Evolutionary conservation across 2,113 vertebrate genomes (phyloP).

Genomic region (Verasper variegatus): DNA sequence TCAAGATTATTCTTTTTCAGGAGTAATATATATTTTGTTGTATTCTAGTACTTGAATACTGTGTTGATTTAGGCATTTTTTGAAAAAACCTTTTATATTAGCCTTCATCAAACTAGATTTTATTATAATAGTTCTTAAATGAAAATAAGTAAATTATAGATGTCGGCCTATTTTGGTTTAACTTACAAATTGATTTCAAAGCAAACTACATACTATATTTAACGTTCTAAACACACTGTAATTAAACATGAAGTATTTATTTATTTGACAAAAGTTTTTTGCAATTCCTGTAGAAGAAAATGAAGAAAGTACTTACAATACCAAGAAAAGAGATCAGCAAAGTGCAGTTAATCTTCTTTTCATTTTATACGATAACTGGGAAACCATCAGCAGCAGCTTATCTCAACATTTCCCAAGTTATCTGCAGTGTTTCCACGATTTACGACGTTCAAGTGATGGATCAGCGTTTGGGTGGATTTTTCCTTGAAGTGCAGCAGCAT

Average conservation of each 20-base stretch:
- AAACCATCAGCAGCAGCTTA: not conserved
- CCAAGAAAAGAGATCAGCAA: not conserved
- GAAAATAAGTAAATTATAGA: not conserved
- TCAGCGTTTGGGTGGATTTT: conserved; percentile 25
- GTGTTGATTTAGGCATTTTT: not conserved
- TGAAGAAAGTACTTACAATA: not conserved
- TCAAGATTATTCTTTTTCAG: not conserved
- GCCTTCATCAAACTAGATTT: too few relatives aligned
- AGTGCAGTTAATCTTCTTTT: not conserved
- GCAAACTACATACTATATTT: not conserved
- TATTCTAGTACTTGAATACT: not conserved
- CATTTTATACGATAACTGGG: too few relatives aligned
- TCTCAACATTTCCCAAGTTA: not conserved
- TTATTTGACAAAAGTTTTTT: not conserved
- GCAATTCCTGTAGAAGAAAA: not conserved
- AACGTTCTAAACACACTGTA: not conserved
- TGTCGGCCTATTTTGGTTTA: not conserved
- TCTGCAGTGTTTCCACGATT: conserved; percentile 4
- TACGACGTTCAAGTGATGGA: not conserved
- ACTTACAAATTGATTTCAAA: not conserved
- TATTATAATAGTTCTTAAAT: too few relatives aligned
- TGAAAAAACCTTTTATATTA: not conserved
- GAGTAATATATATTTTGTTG: not conserved
- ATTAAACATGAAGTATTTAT: not conserved
- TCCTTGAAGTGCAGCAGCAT: conserved; percentile 47